phyloP scores from a whole-genome alignment of 2,113 vertebrate genomes.

The Beaufortia kweichowensis region DNA sequence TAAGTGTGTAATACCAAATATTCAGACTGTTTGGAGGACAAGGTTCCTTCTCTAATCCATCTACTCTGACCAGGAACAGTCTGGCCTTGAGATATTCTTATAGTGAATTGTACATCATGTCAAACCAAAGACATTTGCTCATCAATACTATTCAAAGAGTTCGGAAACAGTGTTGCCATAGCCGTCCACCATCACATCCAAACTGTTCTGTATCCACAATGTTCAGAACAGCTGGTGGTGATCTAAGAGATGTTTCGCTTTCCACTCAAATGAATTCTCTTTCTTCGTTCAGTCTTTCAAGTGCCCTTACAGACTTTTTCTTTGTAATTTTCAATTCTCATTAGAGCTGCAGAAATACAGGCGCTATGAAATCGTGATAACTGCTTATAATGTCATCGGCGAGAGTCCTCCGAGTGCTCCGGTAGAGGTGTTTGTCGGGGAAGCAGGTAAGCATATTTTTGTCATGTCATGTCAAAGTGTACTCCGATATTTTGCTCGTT shows the following conservation, averaged over 20 bases:
- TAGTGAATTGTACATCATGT: constrained; percentile 1
- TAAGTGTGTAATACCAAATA: constrained; percentile 49
- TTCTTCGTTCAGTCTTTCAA: constrained; percentile 11
- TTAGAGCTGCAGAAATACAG: constrained; percentile 91
- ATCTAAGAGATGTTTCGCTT: constrained; percentile 4
- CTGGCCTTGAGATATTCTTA: constrained; percentile 40
- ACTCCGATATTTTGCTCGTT: background rate
- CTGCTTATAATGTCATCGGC: constrained; percentile 88
- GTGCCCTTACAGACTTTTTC: background rate
- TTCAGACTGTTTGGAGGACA: constrained; percentile 42
- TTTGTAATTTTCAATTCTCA: constrained; percentile 47
- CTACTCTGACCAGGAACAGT: constrained; percentile 55
- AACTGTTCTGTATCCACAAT: background rate
- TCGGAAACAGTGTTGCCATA: background rate
- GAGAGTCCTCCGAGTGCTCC: constrained; percentile 87
- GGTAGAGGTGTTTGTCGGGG: constrained; percentile 91
- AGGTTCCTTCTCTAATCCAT: constrained; percentile 52
- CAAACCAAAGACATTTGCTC: constrained; percentile 16
- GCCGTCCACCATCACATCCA: background rate
- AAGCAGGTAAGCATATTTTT: constrained; percentile 80
- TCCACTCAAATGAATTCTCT: background rate
- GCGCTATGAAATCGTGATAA: constrained; percentile 89
- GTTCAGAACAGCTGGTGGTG: background rate
- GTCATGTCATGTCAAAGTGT: background rate
- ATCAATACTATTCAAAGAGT: constrained; percentile 3